These are phyloP conservation scores for Orgyia antiqua DNA, from an alignment of 2,888 invertebrate genomes.

Conservation along the genomic window DNA sequence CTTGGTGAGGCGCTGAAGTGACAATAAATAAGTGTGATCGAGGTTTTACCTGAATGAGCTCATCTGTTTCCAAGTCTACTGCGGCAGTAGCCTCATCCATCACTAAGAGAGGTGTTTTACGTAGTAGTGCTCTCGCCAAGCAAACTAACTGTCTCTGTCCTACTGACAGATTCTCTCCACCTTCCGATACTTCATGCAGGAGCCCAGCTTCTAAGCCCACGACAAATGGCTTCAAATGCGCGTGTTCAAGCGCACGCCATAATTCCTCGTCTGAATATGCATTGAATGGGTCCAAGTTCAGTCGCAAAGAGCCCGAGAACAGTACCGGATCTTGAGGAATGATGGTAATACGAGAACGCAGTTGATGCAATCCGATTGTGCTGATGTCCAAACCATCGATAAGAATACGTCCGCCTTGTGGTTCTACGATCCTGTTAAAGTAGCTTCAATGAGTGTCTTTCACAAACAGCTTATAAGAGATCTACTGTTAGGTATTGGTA, in stretches of 20 bases:
- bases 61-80: constrained; percentile 94
- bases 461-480: too few species aligned
- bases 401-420: constrained; percentile 87
- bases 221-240: constrained; percentile 92
- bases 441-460: too few species aligned
- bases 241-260: constrained; percentile 92
- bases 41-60: constrained; percentile 88
- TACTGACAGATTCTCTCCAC: constrained; percentile 94
- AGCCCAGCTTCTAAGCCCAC: constrained; percentile 86
- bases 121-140: constrained; percentile 88
- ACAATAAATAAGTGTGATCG: too few species aligned
- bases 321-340: constrained; percentile 96
- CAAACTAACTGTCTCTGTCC: constrained; percentile 93
- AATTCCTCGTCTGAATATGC: constrained; percentile 87
- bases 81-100: constrained; percentile 95
- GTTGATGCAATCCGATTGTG: constrained; percentile 88
- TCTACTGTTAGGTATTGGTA: too few species aligned
- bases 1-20: neutral
- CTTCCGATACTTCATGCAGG: constrained; percentile 91
- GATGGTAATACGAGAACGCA: constrained; percentile 90
- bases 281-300: constrained; percentile 95
- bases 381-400: constrained; percentile 92
- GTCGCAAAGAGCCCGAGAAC: constrained; percentile 93
- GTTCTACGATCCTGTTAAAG: constrained; percentile 78
- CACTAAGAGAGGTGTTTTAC: constrained; percentile 91